phyloP scores from a whole-genome alignment of 2,113 vertebrate species.

The Synchiropus splendidus region DNA sequence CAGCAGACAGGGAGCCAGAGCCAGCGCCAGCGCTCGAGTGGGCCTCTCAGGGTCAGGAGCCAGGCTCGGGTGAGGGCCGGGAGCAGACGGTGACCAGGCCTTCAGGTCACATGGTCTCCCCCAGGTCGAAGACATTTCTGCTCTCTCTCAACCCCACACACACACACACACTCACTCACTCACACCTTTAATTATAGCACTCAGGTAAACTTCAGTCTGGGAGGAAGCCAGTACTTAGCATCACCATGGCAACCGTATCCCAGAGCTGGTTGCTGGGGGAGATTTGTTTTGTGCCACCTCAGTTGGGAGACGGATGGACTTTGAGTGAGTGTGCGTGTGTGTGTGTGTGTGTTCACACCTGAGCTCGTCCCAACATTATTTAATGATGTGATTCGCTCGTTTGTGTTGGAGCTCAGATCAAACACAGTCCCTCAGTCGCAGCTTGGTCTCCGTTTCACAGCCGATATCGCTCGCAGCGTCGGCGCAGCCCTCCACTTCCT shows the following conservation, averaged over 20 bases:
- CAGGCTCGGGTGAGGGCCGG: too few species aligned
- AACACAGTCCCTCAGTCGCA: neutral
- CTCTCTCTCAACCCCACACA: conserved; percentile 2
- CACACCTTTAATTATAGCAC: conserved; percentile 40
- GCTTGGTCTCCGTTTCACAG: too few species aligned
- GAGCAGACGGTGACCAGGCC: too few species aligned
- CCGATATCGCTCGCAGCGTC: too few species aligned
- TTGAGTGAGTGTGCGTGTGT: neutral
- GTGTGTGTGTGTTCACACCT: neutral
- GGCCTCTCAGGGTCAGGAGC: too few species aligned
- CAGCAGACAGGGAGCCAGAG: too few species aligned
- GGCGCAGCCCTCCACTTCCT: too few species aligned
- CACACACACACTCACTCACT: conserved; percentile 11
- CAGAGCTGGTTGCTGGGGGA: conserved; percentile 67
- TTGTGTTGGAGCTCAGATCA: neutral
- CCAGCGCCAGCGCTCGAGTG: too few species aligned
- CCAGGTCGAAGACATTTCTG: too few species aligned
- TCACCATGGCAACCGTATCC: conserved; percentile 75
- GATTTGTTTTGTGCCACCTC: conserved; percentile 57
- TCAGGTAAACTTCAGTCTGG: conserved; percentile 52
- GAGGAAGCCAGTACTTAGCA: conserved; percentile 68
- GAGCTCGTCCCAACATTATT: neutral
- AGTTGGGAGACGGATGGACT: conserved; percentile 31
- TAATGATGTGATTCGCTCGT: conserved; percentile 1
- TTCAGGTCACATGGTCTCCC: too few species aligned